These are phyloP conservation scores for Hydraecia micacea DNA, from an alignment of 2,888 invertebrate genomes.

Conservation along the genomic window DNA sequence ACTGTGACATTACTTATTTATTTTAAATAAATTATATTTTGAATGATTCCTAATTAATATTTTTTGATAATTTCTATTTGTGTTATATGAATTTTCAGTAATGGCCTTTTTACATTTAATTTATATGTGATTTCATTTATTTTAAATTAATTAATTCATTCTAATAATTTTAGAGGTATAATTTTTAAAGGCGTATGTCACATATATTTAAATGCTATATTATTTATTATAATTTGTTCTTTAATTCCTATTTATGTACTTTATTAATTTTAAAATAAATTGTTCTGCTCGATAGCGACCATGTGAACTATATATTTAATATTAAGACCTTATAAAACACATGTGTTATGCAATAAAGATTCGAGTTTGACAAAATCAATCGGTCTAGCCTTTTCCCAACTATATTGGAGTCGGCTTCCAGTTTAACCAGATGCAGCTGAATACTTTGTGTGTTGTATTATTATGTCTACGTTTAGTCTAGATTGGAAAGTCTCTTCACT, in stretches of 20 bases:
- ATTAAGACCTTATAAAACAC: not conserved
- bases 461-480: not conserved
- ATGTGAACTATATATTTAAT: not conserved
- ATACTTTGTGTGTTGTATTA: not conserved
- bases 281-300: not conserved
- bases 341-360: not conserved
- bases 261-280: not conserved
- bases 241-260: not conserved
- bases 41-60: not conserved
- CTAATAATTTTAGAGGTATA: not conserved
- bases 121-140: not conserved
- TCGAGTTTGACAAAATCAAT: not conserved
- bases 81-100: not conserved
- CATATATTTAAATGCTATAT: not conserved
- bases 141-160: not conserved
- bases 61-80: not conserved
- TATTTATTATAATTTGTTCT: too few species aligned
- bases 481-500: not conserved
- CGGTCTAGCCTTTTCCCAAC: not conserved
- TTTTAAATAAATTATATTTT: not conserved
- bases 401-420: not conserved
- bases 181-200: not conserved
- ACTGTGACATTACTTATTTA: not conserved
- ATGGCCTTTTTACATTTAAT: not conserved
- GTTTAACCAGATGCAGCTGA: not conserved